Evolutionary conservation across 1,140 invertebrate genomes (phyloP), one percentile per base, ranked within the genome.

Genomic region (Heliconius congener): DNA sequence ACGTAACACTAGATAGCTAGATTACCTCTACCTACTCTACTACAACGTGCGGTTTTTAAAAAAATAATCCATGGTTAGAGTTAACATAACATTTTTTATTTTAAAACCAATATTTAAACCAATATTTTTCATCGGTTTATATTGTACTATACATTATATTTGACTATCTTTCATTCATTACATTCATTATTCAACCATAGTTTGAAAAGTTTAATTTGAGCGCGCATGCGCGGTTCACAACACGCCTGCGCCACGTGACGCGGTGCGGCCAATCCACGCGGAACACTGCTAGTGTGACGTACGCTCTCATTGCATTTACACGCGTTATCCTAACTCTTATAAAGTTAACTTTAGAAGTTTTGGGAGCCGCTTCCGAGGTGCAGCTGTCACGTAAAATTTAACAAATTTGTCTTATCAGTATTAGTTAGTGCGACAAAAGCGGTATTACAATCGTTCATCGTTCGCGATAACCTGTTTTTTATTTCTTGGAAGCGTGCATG

Each of bases 401-500:
- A 30, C 13, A 66, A 27, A 27, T 27, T 66, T 66, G 60, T 5
- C 23, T 27, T 66, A 66, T 66, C 60, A 66, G 11, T 23, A 30
- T 66, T 30, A 16, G 9, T 66, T 66, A 71, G 27, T 71, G 27
- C 34, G 70, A 52, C 66, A 71, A 73, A 71, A 74, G 71, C 77
- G 75, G 81, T 82, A 74, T 80, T 80, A 83, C 71, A 86, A 83
- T 82, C 81, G 82, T 75, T 18, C 5, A 19, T 52, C 76, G 90
- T 85, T 83, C 79, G 84, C 88, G 85, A 87, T 89, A 93, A 91
- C 90, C 90, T 91, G 89, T 93, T 87, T 84, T 82, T 86, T 80
- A 89, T 81, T 94, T 92, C 92, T 93, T 91, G 91, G 91, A 91
- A 92, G 81, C 88, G 90, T 88, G 88, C 85, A 90, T 88, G 87